These are phyloP conservation scores for Cyprichromis sp. DNA, from an alignment of 2,113 vertebrate species.

Conservation along the genomic window DNA sequence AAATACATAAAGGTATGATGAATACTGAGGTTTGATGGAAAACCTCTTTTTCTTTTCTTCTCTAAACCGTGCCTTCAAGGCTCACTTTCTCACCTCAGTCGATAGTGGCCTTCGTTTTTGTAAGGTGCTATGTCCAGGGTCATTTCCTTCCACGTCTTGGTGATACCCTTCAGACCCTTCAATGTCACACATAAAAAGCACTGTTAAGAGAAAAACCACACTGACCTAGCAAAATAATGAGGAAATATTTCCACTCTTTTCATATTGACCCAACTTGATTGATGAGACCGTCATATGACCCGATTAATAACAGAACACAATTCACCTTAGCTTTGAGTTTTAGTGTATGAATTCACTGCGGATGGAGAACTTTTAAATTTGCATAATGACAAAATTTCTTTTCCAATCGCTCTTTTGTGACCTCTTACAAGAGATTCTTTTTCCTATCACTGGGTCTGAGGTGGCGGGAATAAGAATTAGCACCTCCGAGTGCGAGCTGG, in stretches of 20 bases:
- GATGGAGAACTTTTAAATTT: neutral
- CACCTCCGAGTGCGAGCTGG: neutral
- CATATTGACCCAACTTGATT: neutral
- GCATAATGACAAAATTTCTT: neutral
- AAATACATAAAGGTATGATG: neutral
- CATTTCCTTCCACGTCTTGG: conserved; percentile 30
- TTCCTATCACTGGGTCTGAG: neutral
- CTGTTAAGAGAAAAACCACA: neutral
- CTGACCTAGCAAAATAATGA: neutral
- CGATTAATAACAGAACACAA: neutral
- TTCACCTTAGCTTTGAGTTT: neutral
- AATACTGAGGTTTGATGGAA: neutral
- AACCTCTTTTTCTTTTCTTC: neutral
- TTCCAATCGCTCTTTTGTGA: neutral
- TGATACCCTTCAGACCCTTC: conserved; percentile 39
- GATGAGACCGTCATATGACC: neutral
- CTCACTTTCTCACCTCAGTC: conserved; percentile 34
- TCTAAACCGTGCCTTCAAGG: neutral
- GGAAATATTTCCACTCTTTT: neutral
- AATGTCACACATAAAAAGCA: neutral
- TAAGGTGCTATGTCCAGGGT: conserved; percentile 33
- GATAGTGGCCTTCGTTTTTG: conserved; percentile 40
- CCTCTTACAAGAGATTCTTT: neutral
- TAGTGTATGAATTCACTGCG: neutral
- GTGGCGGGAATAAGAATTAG: neutral